Percentiles rank a stretch among this genome's conserved stretches.
Evolutionary conservation across 2,113 vertebrate species (phyloP).

Genomic region (Desmodus rotundus): DNA sequence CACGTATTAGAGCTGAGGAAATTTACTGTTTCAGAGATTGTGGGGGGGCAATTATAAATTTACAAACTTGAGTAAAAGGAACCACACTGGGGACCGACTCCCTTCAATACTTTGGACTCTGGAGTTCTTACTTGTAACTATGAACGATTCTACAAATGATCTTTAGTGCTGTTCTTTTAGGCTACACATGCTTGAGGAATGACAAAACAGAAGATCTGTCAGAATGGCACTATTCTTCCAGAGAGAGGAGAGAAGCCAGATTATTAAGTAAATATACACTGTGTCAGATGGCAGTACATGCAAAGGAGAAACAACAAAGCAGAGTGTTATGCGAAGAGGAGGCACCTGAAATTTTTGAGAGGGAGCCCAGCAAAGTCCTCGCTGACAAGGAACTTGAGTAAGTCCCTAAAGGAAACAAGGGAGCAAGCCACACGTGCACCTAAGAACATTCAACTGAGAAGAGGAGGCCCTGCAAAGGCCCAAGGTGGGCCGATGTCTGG

Average conservation of each 20-base stretch:
- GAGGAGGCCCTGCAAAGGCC: neutral
- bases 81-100: neutral
- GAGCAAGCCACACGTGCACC: neutral
- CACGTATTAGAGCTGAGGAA: neutral
- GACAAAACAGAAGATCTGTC: neutral
- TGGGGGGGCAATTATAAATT: neutral
- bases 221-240: neutral
- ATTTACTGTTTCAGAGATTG: neutral
- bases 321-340: fast-evolving
- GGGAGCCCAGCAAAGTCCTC: neutral
- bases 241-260: neutral
- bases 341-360: neutral
- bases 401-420: neutral
- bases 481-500: neutral
- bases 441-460: neutral
- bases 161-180: neutral
- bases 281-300: neutral
- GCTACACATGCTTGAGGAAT: neutral
- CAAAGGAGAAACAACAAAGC: neutral
- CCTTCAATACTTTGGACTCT: neutral
- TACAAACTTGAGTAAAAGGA: neutral
- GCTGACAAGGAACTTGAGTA: neutral
- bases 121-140: neutral
- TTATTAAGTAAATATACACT: neutral
- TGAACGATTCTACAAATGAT: neutral